Conservation (phyloP, 2,113 vertebrate species). For the Plecturocebus donacophilus region DNA sequence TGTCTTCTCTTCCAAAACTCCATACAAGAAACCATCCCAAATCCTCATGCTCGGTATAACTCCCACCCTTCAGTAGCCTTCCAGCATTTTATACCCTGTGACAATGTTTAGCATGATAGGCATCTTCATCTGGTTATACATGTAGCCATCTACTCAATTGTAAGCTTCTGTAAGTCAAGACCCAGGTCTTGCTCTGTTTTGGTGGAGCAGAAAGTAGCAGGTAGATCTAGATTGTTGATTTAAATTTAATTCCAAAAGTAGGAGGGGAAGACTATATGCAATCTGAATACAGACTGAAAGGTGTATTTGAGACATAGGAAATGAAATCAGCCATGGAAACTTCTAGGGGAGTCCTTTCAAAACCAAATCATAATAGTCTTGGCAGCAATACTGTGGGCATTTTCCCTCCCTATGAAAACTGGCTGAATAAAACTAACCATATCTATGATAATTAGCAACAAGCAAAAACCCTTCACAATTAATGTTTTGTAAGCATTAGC, state of each 20-base stretch:
- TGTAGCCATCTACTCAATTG: neutral
- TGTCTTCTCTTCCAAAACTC: neutral
- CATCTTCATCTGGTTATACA: neutral
- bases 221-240: neutral
- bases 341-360: neutral
- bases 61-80: neutral
- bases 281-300: neutral
- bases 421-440: neutral
- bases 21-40: neutral
- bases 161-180: neutral
- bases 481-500: neutral
- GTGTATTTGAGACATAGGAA: neutral
- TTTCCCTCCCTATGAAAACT: conserved; percentile 4
- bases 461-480: neutral
- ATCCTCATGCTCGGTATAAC: neutral
- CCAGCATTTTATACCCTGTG: neutral
- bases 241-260: conserved; percentile 14
- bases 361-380: conserved; percentile 31
- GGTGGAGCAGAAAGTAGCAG: neutral
- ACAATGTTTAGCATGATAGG: neutral
- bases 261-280: neutral
- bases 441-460: neutral
- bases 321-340: neutral
- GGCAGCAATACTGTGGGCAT: conserved; percentile 10
- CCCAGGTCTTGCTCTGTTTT: neutral